phyloP scores from a whole-genome alignment of 2,888 invertebrate genomes.

The Drosophila nr. perissopoda region DNA sequence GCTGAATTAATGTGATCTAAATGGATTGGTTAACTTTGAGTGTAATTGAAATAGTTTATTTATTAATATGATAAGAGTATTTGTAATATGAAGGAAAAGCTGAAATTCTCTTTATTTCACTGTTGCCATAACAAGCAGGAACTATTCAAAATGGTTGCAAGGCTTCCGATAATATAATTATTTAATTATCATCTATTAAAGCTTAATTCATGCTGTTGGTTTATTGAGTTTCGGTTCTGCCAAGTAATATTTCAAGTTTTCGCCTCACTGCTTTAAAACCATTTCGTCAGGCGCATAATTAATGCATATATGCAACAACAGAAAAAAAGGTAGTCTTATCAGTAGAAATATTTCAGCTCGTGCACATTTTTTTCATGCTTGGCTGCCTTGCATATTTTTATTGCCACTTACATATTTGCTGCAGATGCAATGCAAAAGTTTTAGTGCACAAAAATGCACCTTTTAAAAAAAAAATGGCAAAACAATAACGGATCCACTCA shows the following conservation, averaged over 20 bases:
- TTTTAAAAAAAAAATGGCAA: conserved; percentile 39
- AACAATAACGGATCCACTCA: conserved; percentile 41
- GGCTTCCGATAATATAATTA: neutral
- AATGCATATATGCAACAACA: conserved; percentile 9
- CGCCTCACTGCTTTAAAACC: neutral
- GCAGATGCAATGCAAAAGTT: conserved; percentile 58
- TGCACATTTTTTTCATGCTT: conserved; percentile 34
- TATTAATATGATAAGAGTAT: no score
- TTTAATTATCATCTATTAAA: neutral
- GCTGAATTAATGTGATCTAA: neutral
- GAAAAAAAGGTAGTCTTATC: conserved; percentile 33
- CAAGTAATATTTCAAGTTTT: neutral
- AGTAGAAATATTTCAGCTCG: conserved; percentile 24
- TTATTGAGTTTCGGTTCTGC: neutral
- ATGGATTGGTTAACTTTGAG: conserved; percentile 13
- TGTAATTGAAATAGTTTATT: conserved; percentile 9
- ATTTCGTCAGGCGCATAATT: conserved; percentile 3
- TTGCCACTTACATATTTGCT: conserved; percentile 48
- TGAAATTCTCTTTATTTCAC: neutral
- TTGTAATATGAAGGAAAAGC: neutral
- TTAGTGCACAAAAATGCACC: conserved; percentile 36
- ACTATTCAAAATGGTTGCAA: neutral
- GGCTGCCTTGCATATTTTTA: conserved; percentile 47
- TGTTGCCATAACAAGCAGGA: no score
- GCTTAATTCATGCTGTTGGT: neutral